These are phyloP conservation scores for Coranthus polyacanthus DNA, from an alignment of 2,797 vertebrate species.

Conservation along the genomic window DNA sequence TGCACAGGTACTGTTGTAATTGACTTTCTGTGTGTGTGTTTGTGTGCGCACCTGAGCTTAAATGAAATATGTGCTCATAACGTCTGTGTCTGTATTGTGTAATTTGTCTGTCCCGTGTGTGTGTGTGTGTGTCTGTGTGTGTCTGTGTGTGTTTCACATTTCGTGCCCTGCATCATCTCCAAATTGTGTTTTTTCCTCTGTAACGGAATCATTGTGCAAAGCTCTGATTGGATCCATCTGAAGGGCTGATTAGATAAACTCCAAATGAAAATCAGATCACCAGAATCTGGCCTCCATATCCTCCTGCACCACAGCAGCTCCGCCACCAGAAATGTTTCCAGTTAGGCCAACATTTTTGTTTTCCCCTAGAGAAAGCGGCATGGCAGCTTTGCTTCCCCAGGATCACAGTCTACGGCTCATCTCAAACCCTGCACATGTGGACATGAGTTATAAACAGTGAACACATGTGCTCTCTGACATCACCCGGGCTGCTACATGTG, in stretches of 20 bases:
- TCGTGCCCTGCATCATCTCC: slow-evolving; percentile 69
- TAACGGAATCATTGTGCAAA: slow-evolving; percentile 72
- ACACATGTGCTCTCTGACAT: slow-evolving; percentile 77
- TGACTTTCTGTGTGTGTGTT: not conserved
- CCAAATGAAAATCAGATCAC: slow-evolving; percentile 82
- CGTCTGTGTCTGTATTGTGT: slow-evolving; percentile 48
- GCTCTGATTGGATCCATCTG: slow-evolving; percentile 80
- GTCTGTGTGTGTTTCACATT: slow-evolving; percentile 39
- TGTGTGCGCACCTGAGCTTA: too few relatives aligned
- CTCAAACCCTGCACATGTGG: slow-evolving; percentile 70
- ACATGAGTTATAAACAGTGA: slow-evolving; percentile 69
- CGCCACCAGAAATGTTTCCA: slow-evolving; percentile 71
- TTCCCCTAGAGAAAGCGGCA: slow-evolving; percentile 48
- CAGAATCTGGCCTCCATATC: slow-evolving; percentile 68
- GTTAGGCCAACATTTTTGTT: slow-evolving; percentile 51
- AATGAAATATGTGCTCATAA: slow-evolving; percentile 11
- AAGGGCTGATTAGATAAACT: slow-evolving; percentile 81
- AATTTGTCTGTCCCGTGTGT: slow-evolving; percentile 30
- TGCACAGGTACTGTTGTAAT: slow-evolving; percentile 87
- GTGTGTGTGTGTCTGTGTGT: slow-evolving; percentile 13
- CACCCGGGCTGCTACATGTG: slow-evolving; percentile 62
- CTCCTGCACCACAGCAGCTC: slow-evolving; percentile 62
- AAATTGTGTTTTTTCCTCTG: slow-evolving; percentile 76
- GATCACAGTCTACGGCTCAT: slow-evolving; percentile 68
- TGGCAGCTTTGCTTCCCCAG: slow-evolving; percentile 57